A percentile compares a stretch with the other conserved stretches of the same genome.
Evolutionary conservation across 2,888 invertebrate genomes (phyloP).

Genomic region (Parascotia fuliginaria): DNA sequence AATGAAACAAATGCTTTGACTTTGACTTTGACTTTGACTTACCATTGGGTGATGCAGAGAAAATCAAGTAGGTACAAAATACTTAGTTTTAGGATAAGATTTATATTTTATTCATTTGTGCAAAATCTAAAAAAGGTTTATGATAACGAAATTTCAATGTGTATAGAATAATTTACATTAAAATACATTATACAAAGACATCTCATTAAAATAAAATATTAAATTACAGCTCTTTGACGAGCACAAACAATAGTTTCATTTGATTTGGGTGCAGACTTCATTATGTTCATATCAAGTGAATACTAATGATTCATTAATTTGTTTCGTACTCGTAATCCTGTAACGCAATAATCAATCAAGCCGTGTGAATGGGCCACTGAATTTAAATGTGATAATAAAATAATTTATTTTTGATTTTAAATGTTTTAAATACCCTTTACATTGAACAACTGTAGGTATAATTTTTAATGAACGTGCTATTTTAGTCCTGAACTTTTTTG

Average conservation of each 20-base stretch:
- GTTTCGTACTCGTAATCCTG: not conserved
- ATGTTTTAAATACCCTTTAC: no score
- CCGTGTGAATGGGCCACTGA: not conserved
- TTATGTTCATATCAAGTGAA: not conserved
- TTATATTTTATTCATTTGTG: not conserved
- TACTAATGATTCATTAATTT: not conserved
- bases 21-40: no score
- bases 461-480: no score
- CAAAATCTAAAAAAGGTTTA: not conserved
- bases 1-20: no score
- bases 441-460: no score
- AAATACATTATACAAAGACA: not conserved
- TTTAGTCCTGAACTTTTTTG: no score
- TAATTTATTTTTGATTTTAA: no score
- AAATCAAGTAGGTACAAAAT: no score
- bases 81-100: no score
- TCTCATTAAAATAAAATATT: constrained; percentile 3
- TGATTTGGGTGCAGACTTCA: not conserved
- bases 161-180: not conserved
- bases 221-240: constrained; percentile 2
- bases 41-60: no score
- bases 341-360: constrained; percentile 2
- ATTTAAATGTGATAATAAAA: not conserved
- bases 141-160: not conserved
- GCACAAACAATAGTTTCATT: constrained; percentile 4